Evolutionary conservation across 2,888 invertebrate species (phyloP).

Genomic region (Lysandra bellargus): DNA sequence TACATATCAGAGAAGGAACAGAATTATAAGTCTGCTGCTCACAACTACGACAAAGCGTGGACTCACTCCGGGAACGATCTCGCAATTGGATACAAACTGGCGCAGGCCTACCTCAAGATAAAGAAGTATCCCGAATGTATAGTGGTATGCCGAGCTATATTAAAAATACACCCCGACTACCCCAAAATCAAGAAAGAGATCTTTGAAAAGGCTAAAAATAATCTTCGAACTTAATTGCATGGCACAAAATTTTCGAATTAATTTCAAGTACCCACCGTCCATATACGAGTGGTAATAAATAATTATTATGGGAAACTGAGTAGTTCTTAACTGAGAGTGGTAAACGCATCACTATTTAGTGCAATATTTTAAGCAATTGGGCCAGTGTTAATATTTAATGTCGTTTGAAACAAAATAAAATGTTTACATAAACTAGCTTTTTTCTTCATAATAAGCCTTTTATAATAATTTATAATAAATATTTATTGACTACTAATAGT

Average conservation of each 20-base stretch:
- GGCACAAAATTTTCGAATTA: neutral
- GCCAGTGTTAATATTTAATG: neutral
- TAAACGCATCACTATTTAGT: neutral
- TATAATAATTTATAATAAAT: too few species aligned
- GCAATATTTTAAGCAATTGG: neutral
- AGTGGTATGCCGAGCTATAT: slow-evolving; percentile 90
- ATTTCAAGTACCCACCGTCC: neutral
- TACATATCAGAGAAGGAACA: slow-evolving; percentile 95
- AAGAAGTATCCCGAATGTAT: slow-evolving; percentile 94
- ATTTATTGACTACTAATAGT: too few species aligned
- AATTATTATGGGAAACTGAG: neutral
- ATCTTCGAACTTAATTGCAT: slow-evolving; percentile 82
- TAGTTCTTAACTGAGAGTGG: neutral
- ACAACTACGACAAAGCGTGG: slow-evolving; percentile 93
- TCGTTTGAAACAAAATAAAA: neutral
- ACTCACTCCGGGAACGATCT: slow-evolving; percentile 90
- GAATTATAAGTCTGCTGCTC: slow-evolving; percentile 90
- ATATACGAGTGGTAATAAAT: neutral
- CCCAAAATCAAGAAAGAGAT: slow-evolving; percentile 96
- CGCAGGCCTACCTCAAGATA: slow-evolving; percentile 94
- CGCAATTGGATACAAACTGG: slow-evolving; percentile 94
- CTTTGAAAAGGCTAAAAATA: slow-evolving; percentile 91
- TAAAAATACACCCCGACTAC: slow-evolving; percentile 91
- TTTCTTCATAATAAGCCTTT: too few species aligned
- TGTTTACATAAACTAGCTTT: neutral